Percentiles rank a stretch among this genome's conserved stretches.
Conservation (phyloP, 92 coral and sea anemone genomes). For the Phenganax marumi region DNA sequence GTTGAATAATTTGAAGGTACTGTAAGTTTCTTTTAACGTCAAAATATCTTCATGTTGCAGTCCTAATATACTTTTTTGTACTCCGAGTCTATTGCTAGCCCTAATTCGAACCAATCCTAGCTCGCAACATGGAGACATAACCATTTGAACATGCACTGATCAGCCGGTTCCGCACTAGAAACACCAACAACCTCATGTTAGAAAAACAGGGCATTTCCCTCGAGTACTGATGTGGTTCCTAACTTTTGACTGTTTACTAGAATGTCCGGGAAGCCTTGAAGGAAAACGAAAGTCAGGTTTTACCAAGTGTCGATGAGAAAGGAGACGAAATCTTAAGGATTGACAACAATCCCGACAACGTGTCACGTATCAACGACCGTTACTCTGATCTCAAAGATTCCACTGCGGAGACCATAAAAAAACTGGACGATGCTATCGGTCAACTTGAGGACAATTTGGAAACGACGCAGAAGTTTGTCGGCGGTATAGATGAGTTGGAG, state of each 20-base stretch:
- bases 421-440: slow-evolving; percentile 20
- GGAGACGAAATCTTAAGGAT: slow-evolving; percentile 32
- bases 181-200: too few species aligned
- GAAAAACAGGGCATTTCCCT: not conserved
- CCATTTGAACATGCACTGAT: too few species aligned
- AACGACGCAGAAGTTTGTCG: slow-evolving; percentile 22
- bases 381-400: slow-evolving; percentile 41
- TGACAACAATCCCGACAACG: slow-evolving; percentile 36
- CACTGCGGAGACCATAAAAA: slow-evolving; percentile 25
- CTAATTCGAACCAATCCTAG: too few species aligned
- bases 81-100: not conserved
- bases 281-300: slow-evolving; percentile 6
- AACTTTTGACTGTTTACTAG: not conserved
- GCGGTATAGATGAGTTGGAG: slow-evolving; percentile 24
- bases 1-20: slow-evolving; percentile 79
- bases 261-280: slow-evolving; percentile 20
- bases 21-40: not conserved
- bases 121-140: too few species aligned
- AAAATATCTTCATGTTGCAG: not conserved
- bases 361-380: slow-evolving; percentile 38
- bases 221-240: too few species aligned
- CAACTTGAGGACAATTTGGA: slow-evolving; percentile 22
- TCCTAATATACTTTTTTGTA: not conserved
- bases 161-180: too few species aligned
- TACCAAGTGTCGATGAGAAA: slow-evolving; percentile 32